Percentiles rank a stretch among this genome's conserved stretches.
phyloP scores from a whole-genome alignment of 2,113 vertebrate genomes.

The Oncorhynchus mykiss region DNA sequence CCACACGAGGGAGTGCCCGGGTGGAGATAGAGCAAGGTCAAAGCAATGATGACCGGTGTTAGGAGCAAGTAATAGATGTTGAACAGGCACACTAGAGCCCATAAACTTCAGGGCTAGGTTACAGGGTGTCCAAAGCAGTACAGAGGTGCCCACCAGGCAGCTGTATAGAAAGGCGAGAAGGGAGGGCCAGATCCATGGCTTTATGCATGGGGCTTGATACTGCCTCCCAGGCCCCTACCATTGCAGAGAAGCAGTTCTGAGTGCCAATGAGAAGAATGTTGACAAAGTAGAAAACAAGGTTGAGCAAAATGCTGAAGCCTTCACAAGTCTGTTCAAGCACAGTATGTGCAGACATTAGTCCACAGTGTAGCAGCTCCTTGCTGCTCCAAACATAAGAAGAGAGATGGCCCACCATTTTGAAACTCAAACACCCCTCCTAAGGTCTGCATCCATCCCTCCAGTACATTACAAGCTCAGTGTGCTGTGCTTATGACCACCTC shows the following conservation, averaged over 20 bases:
- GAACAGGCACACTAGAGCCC: conserved; percentile 63
- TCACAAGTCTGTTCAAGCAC: conserved; percentile 76
- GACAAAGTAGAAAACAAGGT: conserved; percentile 78
- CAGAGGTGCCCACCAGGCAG: conserved; percentile 72
- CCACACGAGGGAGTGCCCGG: conserved; percentile 52
- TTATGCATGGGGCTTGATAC: conserved; percentile 61
- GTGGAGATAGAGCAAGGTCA: conserved; percentile 53
- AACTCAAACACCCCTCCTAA: conserved; percentile 72
- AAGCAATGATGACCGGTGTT: conserved; percentile 52
- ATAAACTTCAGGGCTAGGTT: conserved; percentile 75
- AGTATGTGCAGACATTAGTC: conserved; percentile 70
- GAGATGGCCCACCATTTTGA: conserved; percentile 78
- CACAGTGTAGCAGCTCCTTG: conserved; percentile 74
- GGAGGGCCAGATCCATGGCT: conserved; percentile 62
- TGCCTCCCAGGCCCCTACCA: conserved; percentile 69
- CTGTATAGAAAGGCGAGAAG: conserved; percentile 77
- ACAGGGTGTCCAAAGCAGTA: conserved; percentile 83
- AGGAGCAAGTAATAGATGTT: conserved; percentile 71
- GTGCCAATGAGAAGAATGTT: conserved; percentile 80
- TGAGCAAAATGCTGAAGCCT: conserved; percentile 72
- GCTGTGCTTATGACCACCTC: conserved; percentile 55
- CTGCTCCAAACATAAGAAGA: conserved; percentile 67
- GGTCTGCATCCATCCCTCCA: conserved; percentile 55
- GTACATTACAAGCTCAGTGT: conserved; percentile 49
- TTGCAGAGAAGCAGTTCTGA: conserved; percentile 76